phyloP scores from a whole-genome alignment of 2,797 vertebrate species.

The Uromys caudimaculatus region DNA sequence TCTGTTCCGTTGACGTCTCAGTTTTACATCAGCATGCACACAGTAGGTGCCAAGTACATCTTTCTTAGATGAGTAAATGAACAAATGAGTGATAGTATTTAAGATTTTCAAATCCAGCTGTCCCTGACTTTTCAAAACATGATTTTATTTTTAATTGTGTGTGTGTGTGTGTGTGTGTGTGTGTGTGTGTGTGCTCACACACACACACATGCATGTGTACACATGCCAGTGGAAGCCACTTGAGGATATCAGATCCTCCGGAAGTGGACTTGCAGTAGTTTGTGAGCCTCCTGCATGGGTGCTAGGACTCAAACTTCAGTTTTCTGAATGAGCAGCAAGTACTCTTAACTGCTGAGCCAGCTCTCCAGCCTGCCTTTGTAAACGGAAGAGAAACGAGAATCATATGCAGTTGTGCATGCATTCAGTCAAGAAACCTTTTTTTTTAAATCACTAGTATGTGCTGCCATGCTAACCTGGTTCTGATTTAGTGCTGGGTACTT shows the following conservation, averaged over 20 bases:
- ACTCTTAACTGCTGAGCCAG: not conserved
- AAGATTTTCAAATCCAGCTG: not conserved
- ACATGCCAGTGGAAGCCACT: not conserved
- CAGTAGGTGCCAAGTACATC: not conserved
- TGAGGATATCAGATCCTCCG: not conserved
- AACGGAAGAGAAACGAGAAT: not conserved
- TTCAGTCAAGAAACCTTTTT: not conserved
- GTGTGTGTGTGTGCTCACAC: not conserved
- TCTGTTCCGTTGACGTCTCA: not conserved
- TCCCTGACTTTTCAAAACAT: not conserved
- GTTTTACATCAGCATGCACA: not conserved
- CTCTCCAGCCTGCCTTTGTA: not conserved
- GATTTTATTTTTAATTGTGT: not conserved
- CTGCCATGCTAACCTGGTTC: not conserved
- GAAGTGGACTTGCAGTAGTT: not conserved
- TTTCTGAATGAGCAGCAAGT: not conserved
- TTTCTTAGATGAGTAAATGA: not conserved
- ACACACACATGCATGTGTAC: fast-evolving
- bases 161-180: not conserved
- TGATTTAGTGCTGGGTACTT: not conserved
- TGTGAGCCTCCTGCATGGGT: not conserved
- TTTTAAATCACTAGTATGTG: not conserved
- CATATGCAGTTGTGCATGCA: not conserved
- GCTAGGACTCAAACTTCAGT: not conserved
- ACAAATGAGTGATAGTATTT: not conserved